Evolutionary conservation across 2,113 vertebrate species (phyloP).

Genomic region (Cricetomys ansorgei): DNA sequence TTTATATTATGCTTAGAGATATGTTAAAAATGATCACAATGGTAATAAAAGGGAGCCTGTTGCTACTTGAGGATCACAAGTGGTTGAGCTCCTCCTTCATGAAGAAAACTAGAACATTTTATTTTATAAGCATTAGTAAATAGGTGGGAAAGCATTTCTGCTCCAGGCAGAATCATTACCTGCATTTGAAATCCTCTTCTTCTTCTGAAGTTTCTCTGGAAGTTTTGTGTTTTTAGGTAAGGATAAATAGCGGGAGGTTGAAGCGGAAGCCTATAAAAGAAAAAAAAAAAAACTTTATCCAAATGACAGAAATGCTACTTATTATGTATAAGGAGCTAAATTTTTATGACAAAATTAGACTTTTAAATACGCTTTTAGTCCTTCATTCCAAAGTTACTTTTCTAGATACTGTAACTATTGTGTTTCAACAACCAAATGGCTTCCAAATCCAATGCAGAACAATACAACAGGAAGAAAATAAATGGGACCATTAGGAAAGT

Average conservation of each 20-base stretch:
- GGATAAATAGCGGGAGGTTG: constrained; percentile 88
- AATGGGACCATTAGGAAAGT: background rate
- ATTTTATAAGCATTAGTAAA: background rate
- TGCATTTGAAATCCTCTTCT: constrained; percentile 85
- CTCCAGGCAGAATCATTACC: constrained; percentile 79
- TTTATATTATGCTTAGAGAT: background rate
- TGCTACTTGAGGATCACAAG: background rate
- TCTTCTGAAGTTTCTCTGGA: constrained; percentile 87
- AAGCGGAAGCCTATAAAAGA: constrained; percentile 83
- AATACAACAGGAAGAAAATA: background rate
- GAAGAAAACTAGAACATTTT: background rate
- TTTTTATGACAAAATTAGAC: background rate
- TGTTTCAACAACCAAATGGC: background rate
- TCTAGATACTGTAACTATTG: background rate
- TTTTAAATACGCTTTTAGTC: background rate
- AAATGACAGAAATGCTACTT: background rate
- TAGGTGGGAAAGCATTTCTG: background rate
- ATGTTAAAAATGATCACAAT: background rate
- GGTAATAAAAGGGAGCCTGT: background rate
- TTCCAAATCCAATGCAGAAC: background rate
- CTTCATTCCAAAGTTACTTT: background rate
- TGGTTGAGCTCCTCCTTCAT: background rate
- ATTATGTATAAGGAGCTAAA: background rate
- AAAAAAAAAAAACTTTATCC: background rate
- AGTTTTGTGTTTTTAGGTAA: constrained; percentile 91